Evolutionary conservation across 2,888 invertebrate genomes (phyloP).

Genomic region (Dasysyrphus tricinctus): DNA sequence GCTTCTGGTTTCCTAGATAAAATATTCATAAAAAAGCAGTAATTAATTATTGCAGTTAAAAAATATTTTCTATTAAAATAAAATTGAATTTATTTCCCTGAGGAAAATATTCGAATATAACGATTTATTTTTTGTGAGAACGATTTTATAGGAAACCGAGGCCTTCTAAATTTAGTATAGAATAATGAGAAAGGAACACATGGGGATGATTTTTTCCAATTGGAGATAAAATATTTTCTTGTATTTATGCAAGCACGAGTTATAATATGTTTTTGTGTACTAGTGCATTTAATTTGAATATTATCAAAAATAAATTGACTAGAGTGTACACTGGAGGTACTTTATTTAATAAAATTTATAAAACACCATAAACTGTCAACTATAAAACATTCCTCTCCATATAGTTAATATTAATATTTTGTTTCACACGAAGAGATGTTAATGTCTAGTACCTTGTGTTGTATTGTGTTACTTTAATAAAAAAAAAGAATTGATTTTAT

Average conservation of each 20-base stretch:
- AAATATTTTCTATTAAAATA: neutral
- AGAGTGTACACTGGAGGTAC: constrained; percentile 72
- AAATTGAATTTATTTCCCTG: neutral
- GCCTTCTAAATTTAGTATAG: neutral
- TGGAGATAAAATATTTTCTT: neutral
- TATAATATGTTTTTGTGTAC: constrained; percentile 5
- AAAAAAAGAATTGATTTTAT: constrained; percentile 11
- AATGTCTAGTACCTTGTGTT: constrained; percentile 39
- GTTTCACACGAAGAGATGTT: constrained; percentile 4
- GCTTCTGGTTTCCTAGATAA: neutral
- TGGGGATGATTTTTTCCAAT: neutral
- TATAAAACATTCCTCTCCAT: constrained; percentile 17
- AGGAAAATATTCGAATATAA: neutral
- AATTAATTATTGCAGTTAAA: neutral
- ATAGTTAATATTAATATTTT: neutral
- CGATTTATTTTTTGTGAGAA: neutral
- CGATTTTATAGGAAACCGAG: neutral
- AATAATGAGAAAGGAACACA: neutral
- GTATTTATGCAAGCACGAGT: neutral
- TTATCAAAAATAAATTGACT: constrained; percentile 69
- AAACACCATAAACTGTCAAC: constrained; percentile 32
- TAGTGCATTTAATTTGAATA: constrained; percentile 26
- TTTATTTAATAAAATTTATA: constrained; percentile 34
- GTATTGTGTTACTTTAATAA: constrained; percentile 33
- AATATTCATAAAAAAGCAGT: neutral